Evolutionary conservation across 2,113 vertebrate species (phyloP).

Genomic region (Triplophysa tibetana): DNA sequence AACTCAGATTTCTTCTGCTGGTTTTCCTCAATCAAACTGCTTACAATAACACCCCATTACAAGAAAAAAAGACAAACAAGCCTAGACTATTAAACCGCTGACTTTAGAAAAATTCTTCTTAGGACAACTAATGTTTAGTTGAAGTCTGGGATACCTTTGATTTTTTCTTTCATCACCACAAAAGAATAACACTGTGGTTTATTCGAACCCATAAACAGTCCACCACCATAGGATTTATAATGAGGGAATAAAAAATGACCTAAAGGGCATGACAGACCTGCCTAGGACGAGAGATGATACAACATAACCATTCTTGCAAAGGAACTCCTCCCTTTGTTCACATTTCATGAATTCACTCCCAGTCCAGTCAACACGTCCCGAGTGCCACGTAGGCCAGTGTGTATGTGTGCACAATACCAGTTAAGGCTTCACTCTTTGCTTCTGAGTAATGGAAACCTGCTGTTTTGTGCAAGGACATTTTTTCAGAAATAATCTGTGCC

Average conservation of each 20-base stretch:
- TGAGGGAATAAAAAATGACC: slow-evolving; percentile 32
- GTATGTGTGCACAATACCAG: slow-evolving; percentile 51
- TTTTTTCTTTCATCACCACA: background rate
- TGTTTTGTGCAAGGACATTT: slow-evolving; percentile 65
- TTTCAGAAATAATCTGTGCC: slow-evolving; percentile 59
- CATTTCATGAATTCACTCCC: slow-evolving; percentile 34
- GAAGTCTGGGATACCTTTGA: background rate
- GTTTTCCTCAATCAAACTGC: background rate
- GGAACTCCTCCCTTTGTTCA: slow-evolving; percentile 66
- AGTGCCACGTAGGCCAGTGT: slow-evolving; percentile 76
- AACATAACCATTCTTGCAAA: slow-evolving; percentile 42
- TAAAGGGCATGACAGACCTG: slow-evolving; percentile 44
- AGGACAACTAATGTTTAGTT: slow-evolving; percentile 13
- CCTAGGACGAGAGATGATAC: slow-evolving; percentile 37
- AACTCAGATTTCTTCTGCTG: slow-evolving; percentile 13
- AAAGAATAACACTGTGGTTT: slow-evolving; percentile 31
- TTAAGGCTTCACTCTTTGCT: slow-evolving; percentile 50
- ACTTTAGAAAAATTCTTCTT: slow-evolving; percentile 7
- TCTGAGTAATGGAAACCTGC: slow-evolving; percentile 71
- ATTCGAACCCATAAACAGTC: slow-evolving; percentile 3
- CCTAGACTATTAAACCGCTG: background rate
- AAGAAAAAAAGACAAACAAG: background rate
- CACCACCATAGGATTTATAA: slow-evolving; percentile 15
- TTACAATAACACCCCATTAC: slow-evolving; percentile 41
- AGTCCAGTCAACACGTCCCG: slow-evolving; percentile 56